Percentiles rank a stretch among this genome's conserved stretches.
Conservation (phyloP, 2,888 invertebrate genomes). For the Ecliptopera silaceata region DNA sequence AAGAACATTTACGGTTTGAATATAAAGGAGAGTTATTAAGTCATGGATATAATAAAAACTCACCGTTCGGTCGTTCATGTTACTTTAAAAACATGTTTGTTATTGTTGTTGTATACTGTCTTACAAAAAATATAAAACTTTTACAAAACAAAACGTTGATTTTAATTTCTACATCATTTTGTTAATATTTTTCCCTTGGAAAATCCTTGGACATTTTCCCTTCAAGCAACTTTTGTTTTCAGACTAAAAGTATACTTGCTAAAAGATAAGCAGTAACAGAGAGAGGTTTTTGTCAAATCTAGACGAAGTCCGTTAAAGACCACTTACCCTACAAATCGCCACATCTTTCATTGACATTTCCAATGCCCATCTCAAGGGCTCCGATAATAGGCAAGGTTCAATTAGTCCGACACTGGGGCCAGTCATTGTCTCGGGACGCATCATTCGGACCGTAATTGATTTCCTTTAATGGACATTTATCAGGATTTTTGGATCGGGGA, state of each 20-base stretch:
- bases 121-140: background rate
- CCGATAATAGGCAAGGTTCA: slow-evolving; percentile 28
- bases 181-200: background rate
- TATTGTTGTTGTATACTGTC: too few relatives aligned
- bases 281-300: too few relatives aligned
- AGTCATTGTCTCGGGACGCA: slow-evolving; percentile 13
- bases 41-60: too few relatives aligned
- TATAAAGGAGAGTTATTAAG: too few relatives aligned
- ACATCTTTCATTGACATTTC: slow-evolving; percentile 22
- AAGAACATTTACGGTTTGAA: too few relatives aligned
- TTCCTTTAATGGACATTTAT: slow-evolving; percentile 19
- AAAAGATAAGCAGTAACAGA: too few relatives aligned
- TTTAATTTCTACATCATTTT: background rate
- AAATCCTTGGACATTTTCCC: too few relatives aligned
- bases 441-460: slow-evolving; percentile 20
- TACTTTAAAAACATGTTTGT: too few relatives aligned
- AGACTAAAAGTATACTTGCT: too few relatives aligned
- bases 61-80: too few relatives aligned
- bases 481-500: slow-evolving; percentile 7
- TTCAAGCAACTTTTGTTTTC: too few relatives aligned
- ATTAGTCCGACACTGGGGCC: slow-evolving; percentile 22
- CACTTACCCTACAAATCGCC: background rate
- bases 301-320: background rate
- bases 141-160: background rate
- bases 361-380: slow-evolving; percentile 30